Conservation (phyloP, 2,888 invertebrate species). For the Watsonalla binaria region DNA sequence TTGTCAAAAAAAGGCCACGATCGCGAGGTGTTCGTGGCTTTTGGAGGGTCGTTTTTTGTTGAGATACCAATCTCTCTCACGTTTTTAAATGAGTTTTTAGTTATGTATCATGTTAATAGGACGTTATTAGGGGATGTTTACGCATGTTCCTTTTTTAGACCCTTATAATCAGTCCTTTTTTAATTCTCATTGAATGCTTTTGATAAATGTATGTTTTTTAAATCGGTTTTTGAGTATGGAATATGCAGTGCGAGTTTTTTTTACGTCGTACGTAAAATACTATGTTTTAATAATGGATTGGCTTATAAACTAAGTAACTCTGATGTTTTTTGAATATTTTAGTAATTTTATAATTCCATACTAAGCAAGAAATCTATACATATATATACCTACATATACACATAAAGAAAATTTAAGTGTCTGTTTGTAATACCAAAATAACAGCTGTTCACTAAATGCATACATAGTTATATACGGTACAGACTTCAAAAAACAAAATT, state of each 20-base stretch:
- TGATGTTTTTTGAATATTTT: too few species aligned
- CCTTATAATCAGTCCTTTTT: conserved; percentile 8
- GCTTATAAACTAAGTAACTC: too few species aligned
- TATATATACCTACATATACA: too few species aligned
- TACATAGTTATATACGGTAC: too few species aligned
- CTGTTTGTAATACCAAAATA: too few species aligned
- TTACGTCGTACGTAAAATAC: neutral
- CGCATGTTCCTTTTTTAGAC: conserved; percentile 45
- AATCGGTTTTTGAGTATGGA: too few species aligned
- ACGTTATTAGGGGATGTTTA: conserved; percentile 66
- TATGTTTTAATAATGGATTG: neutral
- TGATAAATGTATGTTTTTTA: conserved; percentile 14
- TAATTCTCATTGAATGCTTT: conserved; percentile 10
- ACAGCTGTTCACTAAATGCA: too few species aligned
- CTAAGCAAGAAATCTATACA: too few species aligned
- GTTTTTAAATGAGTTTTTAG: conserved; percentile 64
- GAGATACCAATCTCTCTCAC: conserved; percentile 68
- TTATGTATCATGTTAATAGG: conserved; percentile 46
- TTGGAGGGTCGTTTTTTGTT: conserved; percentile 55
- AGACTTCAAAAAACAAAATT: too few species aligned
- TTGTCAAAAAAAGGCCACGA: conserved; percentile 34
- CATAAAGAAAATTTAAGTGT: too few species aligned
- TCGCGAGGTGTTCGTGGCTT: conserved; percentile 33
- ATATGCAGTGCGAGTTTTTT: conserved; percentile 3
- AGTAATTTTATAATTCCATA: too few species aligned